phyloP scores from a whole-genome alignment of 30 jellyfish, hydroid and myxozoan species.

The Hydra vulgaris region DNA sequence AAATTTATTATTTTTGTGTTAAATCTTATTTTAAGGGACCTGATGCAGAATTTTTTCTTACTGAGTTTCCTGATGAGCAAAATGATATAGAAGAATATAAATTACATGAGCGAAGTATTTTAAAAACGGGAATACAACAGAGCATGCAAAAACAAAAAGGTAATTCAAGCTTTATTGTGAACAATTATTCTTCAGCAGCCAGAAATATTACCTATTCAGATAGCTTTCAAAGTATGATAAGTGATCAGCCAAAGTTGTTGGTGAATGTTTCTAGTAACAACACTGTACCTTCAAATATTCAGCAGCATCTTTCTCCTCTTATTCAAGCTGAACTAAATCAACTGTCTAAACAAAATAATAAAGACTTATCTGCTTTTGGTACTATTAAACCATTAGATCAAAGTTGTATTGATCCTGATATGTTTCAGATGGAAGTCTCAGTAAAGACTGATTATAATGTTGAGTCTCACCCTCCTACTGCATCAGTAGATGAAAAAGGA shows the following conservation, averaged over 20 bases:
- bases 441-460: conserved; percentile 79
- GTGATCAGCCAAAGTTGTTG: conserved; percentile 54
- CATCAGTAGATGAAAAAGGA: conserved; percentile 48
- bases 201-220: not conserved
- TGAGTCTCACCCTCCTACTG: conserved; percentile 76
- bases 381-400: conserved; percentile 9
- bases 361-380: not conserved
- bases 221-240: not conserved
- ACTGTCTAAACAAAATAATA: conserved; percentile 18
- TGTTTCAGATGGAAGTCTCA: conserved; percentile 56
- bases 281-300: conserved; percentile 61
- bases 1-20: no score
- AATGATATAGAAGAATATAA: conserved; percentile 10
- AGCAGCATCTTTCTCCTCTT: conserved; percentile 66
- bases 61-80: conserved; percentile 3
- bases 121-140: conserved; percentile 4
- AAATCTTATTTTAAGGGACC: not conserved
- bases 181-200: conserved; percentile 65
- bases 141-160: not conserved
- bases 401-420: conserved; percentile 39
- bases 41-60: conserved; percentile 15
- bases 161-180: conserved; percentile 56
- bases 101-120: conserved; percentile 4
- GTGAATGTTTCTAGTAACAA: conserved; percentile 79
- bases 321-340: conserved; percentile 61